Evolutionary conservation across 2,797 vertebrate species (phyloP).

Genomic region (Acridotheres tristis): DNA sequence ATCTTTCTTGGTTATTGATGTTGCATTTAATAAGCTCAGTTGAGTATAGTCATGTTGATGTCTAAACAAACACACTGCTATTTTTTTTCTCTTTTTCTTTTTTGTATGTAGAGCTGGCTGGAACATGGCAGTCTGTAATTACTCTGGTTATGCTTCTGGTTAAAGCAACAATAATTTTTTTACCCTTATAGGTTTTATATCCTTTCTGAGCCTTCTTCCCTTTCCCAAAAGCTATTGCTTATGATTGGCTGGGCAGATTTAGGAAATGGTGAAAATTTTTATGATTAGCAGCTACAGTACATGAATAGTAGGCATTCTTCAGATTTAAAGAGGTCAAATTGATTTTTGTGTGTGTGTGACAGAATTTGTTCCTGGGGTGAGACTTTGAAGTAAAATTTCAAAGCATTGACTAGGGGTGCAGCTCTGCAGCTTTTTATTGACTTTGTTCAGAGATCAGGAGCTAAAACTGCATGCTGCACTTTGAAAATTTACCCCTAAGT

Average conservation of each 20-base stretch:
- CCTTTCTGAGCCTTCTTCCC: background rate
- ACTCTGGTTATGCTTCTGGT: conserved; percentile 11
- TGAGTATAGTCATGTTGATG: background rate
- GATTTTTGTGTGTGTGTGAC: conserved; percentile 41
- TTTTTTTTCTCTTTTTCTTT: background rate
- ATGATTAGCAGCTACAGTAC: background rate
- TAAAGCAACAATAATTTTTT: background rate
- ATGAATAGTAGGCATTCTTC: conserved; percentile 32
- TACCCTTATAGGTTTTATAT: background rate
- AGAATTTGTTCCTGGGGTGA: conserved; percentile 66
- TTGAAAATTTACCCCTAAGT: conserved; percentile 70
- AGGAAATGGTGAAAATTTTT: background rate
- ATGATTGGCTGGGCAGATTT: background rate
- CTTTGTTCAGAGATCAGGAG: conserved; percentile 62
- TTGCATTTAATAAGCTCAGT: conserved; percentile 42
- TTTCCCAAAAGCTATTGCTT: background rate
- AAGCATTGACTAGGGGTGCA: conserved; percentile 64
- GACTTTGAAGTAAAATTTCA: conserved; percentile 73
- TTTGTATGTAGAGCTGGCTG: background rate
- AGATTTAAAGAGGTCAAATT: conserved; percentile 65
- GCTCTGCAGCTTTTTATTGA: conserved; percentile 56
- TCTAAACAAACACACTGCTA: background rate
- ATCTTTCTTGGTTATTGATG: conserved; percentile 61
- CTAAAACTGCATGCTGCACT: conserved; percentile 40
- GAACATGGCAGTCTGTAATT: conserved; percentile 12